Evolutionary conservation across 2,113 vertebrate genomes (phyloP).

Genomic region (Galeopterus variegatus): DNA sequence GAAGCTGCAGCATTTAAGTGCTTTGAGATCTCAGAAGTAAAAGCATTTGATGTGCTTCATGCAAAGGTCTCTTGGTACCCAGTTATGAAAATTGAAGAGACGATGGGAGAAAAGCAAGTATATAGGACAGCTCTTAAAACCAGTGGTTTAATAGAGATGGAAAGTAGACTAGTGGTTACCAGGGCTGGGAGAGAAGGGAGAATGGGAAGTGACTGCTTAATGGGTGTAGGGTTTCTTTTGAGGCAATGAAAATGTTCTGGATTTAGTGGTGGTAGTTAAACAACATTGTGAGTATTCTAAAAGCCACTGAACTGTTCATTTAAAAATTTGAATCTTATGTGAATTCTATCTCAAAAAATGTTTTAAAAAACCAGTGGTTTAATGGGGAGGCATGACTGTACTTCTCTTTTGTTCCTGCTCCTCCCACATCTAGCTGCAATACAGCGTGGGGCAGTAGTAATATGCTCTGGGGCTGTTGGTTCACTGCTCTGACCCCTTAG

Average conservation of each 20-base stretch:
- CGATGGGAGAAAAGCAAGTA: background rate
- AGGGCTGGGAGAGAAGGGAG: too few relatives aligned
- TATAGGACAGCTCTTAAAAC: background rate
- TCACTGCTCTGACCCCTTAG: background rate
- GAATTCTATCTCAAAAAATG: background rate
- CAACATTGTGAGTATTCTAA: background rate
- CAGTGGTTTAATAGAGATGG: background rate
- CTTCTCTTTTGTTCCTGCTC: background rate
- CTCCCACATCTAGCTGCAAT: background rate
- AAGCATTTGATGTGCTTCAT: background rate
- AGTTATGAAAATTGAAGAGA: background rate
- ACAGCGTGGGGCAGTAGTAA: rapidly evolving
- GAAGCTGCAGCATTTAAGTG: background rate
- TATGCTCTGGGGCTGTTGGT: background rate
- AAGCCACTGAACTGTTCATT: background rate
- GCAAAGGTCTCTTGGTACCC: background rate
- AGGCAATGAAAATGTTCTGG: background rate
- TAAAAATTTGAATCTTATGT: background rate
- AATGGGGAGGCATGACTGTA: background rate
- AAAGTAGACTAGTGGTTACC: background rate
- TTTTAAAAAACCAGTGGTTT: background rate
- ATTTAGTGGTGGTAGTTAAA: background rate
- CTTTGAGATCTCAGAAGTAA: background rate
- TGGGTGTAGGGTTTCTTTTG: background rate
- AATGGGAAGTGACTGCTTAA: background rate